Evolutionary conservation across 1,140 invertebrate genomes (phyloP), one percentile per base, ranked within the genome.

Genomic region (Rhyzopertha dominica): DNA sequence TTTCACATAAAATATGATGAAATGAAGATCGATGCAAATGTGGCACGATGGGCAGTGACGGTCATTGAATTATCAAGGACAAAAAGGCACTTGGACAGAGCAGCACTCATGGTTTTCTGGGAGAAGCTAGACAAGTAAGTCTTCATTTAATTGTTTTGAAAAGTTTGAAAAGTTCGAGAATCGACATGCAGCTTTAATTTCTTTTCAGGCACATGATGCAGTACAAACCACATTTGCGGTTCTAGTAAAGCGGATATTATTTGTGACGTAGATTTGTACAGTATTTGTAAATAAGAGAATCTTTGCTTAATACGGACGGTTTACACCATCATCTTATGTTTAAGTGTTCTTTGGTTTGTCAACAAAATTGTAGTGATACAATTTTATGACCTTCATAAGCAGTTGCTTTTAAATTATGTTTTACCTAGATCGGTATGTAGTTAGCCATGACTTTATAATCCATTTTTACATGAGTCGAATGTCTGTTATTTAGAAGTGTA

Each of bases 1-100:
- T 99, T 98, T 73, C 96, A 99, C 70, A 73, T 99, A 52, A 98
- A 98, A 72, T 98, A 86, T 68, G 87, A 94, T 60, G 95, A 98
- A 70, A 87, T 96, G 78, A 88, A 86, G 60, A 54, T 97, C 51
- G 95, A 99, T 66, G 70, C 80, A 5, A 99, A 98, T 69, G 92
- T 99, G 24, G 84, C 81, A 17, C 87, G 92, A 54, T 99, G 96
- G 96, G 88, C 90, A 17, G 96, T 99, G 0, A 87, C 86, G 17
- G 83, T 98, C 10, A 82, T 99, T 30, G 82, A 92, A 66, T 71
- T 99, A 4, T 95, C 92, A 36, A 76, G 90, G 59, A 88, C 86
- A 32, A 95, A 95, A 73, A 74, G 96, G 23, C 95, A 99, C 81
- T 82, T 99, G 53, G 96, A 99, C 73, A 76, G 94, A 61, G 95